Percentiles rank a stretch among this genome's conserved stretches.
Evolutionary conservation across 2,797 vertebrate species (phyloP).

Genomic region (Astyanax mexicanus): DNA sequence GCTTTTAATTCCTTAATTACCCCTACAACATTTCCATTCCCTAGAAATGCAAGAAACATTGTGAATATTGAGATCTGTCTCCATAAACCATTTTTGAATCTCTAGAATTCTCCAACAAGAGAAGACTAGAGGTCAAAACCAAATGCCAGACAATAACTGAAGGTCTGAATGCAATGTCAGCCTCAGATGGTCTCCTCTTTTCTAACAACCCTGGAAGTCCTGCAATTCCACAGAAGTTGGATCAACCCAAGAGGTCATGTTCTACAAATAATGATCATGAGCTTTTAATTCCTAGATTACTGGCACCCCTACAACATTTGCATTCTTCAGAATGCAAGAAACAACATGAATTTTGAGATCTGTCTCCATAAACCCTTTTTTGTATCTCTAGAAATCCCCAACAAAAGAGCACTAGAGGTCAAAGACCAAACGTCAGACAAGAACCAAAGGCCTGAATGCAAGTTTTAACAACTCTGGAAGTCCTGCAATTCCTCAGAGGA

Average conservation of each 20-base stretch:
- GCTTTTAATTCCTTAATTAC: too few relatives aligned
- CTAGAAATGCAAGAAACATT: background rate
- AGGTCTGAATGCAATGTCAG: background rate
- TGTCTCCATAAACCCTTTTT: background rate
- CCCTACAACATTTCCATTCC: background rate
- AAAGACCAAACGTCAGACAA: background rate
- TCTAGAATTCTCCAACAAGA: background rate
- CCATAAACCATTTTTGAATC: background rate
- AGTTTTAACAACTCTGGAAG: too few relatives aligned
- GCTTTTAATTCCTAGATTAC: too few relatives aligned
- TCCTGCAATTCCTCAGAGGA: too few relatives aligned
- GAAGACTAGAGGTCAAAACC: background rate
- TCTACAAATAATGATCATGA: too few relatives aligned
- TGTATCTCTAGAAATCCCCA: background rate
- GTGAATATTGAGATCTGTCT: background rate
- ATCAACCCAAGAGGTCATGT: too few relatives aligned
- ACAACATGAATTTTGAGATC: background rate
- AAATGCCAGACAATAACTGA: background rate
- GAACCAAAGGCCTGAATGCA: background rate
- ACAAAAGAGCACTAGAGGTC: background rate
- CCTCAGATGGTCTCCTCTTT: background rate
- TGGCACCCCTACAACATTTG: background rate
- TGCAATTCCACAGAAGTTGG: too few relatives aligned
- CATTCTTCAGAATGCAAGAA: background rate
- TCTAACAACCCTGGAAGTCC: too few relatives aligned